Evolutionary conservation across 2,113 vertebrate genomes (phyloP).

Genomic region (Xenus cinereus): DNA sequence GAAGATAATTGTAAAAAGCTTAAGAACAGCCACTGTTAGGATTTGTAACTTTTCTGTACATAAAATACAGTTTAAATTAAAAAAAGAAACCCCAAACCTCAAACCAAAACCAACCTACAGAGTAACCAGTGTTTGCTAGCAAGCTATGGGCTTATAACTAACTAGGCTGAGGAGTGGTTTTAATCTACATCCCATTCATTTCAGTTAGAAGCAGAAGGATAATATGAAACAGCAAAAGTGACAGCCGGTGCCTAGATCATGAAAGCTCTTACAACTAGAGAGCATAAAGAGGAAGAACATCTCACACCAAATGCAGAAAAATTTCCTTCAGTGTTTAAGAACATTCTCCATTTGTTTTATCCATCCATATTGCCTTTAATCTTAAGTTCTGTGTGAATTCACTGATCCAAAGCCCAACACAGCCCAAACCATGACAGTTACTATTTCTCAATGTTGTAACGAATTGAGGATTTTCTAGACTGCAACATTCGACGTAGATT

Average conservation of each 20-base stretch:
- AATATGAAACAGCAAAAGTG: constrained; percentile 8
- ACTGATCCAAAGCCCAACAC: not conserved
- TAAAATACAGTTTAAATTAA: not conserved
- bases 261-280: not conserved
- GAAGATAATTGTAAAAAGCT: not conserved
- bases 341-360: not conserved
- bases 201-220: not conserved
- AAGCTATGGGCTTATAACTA: not conserved
- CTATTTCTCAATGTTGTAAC: not conserved
- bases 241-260: constrained; percentile 3
- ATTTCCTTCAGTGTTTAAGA: constrained; percentile 8
- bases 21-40: not conserved
- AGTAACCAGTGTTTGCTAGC: not conserved
- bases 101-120: not conserved
- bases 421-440: not conserved
- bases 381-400: not conserved
- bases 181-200: constrained; percentile 21
- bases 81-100: not conserved
- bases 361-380: not conserved
- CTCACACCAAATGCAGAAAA: constrained; percentile 32
- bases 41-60: not conserved
- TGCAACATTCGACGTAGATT: not conserved
- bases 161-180: not conserved
- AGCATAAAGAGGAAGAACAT: constrained; percentile 2
- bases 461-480: not conserved